A percentile compares a stretch with the other conserved stretches of the same genome.
phyloP scores from a whole-genome alignment of 2,888 invertebrate species.

The Sinodicranocentrus sp. region DNA sequence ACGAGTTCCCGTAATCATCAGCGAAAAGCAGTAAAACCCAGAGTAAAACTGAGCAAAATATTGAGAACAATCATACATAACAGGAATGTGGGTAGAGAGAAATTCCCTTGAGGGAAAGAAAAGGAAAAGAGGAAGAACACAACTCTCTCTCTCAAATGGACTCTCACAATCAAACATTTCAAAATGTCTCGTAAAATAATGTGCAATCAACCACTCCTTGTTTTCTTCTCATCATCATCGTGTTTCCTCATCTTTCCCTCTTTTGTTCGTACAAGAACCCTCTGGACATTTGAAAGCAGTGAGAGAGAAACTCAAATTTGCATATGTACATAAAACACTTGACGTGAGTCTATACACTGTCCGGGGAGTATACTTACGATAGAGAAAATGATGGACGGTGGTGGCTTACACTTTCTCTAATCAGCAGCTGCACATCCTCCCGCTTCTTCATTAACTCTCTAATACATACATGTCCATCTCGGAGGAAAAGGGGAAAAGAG shows the following conservation, averaged over 20 bases:
- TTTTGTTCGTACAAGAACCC: conserved; percentile 21
- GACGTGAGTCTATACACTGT: background rate
- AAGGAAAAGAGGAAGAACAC: background rate
- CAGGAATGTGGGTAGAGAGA: too few species aligned
- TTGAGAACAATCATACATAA: too few species aligned
- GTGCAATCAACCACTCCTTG: background rate
- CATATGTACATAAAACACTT: conserved; percentile 19
- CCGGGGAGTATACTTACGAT: background rate
- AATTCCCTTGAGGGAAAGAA: too few species aligned
- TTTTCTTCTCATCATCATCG: conserved; percentile 8
- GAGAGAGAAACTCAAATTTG: background rate
- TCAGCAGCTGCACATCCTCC: conserved; percentile 14
- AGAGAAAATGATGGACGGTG: too few species aligned
- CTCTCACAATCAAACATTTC: background rate
- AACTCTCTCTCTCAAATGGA: background rate
- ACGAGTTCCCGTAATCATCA: too few species aligned
- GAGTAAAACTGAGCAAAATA: too few species aligned
- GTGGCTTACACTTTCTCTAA: background rate
- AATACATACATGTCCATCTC: too few species aligned
- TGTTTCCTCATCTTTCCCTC: too few species aligned
- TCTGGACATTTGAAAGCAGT: conserved; percentile 31
- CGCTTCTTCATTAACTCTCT: background rate
- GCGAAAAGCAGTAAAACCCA: too few species aligned
- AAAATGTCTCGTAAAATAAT: too few species aligned
- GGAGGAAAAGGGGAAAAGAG: too few species aligned